Base-by-base conservation (phyloP, 1,140 invertebrate species). In the Pseudoatta argentina region DNA sequence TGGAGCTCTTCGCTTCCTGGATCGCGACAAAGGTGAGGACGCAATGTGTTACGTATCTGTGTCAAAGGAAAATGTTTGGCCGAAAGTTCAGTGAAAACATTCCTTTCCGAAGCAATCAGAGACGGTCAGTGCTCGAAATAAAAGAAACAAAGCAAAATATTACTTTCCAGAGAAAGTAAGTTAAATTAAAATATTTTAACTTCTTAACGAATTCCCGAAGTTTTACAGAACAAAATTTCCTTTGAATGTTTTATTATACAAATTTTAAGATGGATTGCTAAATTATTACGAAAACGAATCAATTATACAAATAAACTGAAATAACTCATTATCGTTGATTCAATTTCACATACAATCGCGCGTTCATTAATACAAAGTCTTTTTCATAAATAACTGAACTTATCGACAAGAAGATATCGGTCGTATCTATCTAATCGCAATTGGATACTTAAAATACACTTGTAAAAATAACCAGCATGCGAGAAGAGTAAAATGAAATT, bases 401-500 rank as follows among this genome's bases (percentile, higher is more conserved):
- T 44, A 67, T 67, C 34, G 34, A 1, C 34, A 67, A 67, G 0
- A 21, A 44, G 34, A 67, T 44, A 67, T 44, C 34, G 64, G 44
- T 69, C 30, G 30, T 6, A 34, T 34, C 12, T 69, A 69, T 34
- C 12, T 69, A 69, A 48, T 24, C 66, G 39, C 12, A 44, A 69
- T 14, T 21, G 10, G 5, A 14, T 61, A 51, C 51, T 27, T n/a
- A 39, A 39, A 39, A 21, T 16, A 67, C 16, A 18, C 8, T 14
- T n/a, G 48, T 85, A 82, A 81, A 51, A 81, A 64, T 64, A 21
- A 48, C 12, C 57, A 64, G 64, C 30, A 67, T 66, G 77, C 78
- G 55, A 75, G 76, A 86, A 55, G 85, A 69, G 55, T 88, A 88
- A 91, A 93, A 88, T 82, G 85, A 81, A 91, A 93, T 94, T 94